A percentile compares a stretch with the other conserved stretches of the same genome.
phyloP scores from a whole-genome alignment of 2,888 invertebrate genomes.

The Diplolepis rosae region DNA sequence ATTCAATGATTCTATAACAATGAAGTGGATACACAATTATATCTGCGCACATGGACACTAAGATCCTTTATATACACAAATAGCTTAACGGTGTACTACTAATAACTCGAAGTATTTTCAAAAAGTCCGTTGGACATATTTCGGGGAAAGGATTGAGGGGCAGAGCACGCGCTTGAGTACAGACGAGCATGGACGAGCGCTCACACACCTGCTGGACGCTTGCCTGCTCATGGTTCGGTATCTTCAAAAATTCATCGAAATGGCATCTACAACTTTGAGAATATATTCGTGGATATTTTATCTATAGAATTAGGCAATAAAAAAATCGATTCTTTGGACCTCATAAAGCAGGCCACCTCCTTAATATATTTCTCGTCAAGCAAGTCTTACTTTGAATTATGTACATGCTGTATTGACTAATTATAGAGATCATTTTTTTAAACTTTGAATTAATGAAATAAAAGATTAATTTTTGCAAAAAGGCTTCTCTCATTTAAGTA shows the following conservation, averaged over 20 bases:
- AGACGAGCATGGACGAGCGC: constrained; percentile 37
- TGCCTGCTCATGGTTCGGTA: constrained; percentile 34
- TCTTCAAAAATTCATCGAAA: constrained; percentile 38
- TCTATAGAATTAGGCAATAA: not conserved
- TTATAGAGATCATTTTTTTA: constrained; percentile 22
- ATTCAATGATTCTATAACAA: constrained; percentile 38
- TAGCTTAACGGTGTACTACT: constrained; percentile 27
- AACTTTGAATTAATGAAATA: not conserved
- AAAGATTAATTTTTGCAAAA: not conserved
- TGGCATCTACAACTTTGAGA: constrained; percentile 39
- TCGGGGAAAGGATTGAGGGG: constrained; percentile 32
- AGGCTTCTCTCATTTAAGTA: constrained; percentile 3
- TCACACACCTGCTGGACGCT: constrained; percentile 36
- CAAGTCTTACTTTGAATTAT: constrained; percentile 17
- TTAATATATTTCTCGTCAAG: constrained; percentile 8
- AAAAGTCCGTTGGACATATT: constrained; percentile 32
- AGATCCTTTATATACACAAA: not conserved
- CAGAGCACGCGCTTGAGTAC: constrained; percentile 36
- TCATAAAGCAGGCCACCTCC: not conserved
- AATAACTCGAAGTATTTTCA: constrained; percentile 32
- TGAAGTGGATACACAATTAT: constrained; percentile 37
- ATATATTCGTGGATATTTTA: not conserved
- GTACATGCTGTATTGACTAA: constrained; percentile 7
- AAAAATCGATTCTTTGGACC: not conserved
- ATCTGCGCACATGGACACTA: constrained; percentile 32